Percentiles rank a stretch among this genome's conserved stretches.
Evolutionary conservation across 2,113 vertebrate genomes (phyloP).

Genomic region (Bubalus kerabau): DNA sequence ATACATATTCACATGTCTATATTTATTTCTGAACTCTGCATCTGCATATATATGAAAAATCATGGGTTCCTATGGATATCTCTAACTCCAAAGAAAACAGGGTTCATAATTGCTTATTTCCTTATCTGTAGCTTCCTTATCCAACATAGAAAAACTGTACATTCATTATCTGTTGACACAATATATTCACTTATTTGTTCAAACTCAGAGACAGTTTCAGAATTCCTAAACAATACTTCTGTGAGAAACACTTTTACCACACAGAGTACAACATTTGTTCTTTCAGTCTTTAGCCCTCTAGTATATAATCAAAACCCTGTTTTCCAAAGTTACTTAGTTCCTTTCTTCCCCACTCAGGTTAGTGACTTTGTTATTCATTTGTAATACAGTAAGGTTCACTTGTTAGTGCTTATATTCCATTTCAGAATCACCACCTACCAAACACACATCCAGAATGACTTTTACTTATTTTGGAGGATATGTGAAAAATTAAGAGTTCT

Average conservation of each 20-base stretch:
- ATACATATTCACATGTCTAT: neutral
- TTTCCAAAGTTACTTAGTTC: neutral
- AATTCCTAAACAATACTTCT: neutral
- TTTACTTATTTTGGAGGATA: neutral
- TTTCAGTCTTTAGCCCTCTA: neutral
- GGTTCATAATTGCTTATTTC: neutral
- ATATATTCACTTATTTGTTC: neutral
- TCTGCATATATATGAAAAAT: neutral
- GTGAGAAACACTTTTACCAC: neutral
- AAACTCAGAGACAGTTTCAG: neutral
- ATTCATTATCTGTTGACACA: neutral
- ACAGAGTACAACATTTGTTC: neutral
- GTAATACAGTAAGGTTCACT: neutral
- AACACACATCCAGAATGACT: neutral
- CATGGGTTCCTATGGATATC: neutral
- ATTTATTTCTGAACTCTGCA: neutral
- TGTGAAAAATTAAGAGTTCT: neutral
- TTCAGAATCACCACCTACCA: neutral
- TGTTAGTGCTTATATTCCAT: neutral
- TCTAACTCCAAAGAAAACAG: neutral
- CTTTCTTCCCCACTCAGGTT: neutral
- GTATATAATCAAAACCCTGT: neutral
- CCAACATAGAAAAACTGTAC: neutral
- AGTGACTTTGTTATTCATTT: neutral
- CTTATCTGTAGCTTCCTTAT: neutral